phyloP scores from a whole-genome alignment of 2,113 vertebrate genomes.

The Loxodonta africana region DNA sequence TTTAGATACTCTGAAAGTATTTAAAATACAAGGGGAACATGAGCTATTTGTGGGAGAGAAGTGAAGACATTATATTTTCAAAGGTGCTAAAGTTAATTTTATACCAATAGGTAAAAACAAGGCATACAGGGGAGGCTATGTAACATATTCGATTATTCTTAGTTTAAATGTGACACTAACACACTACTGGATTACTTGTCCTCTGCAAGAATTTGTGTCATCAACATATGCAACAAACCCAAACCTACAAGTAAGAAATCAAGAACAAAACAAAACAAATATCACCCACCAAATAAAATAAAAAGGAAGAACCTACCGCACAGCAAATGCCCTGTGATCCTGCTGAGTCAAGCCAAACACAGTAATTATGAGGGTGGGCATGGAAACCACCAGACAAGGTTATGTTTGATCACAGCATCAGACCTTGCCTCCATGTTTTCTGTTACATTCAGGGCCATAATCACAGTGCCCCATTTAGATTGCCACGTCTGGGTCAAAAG shows the following conservation, averaged over 20 bases:
- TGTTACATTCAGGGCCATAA: conserved; percentile 81
- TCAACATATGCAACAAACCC: not conserved
- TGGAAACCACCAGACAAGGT: conserved; percentile 66
- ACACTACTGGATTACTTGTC: not conserved
- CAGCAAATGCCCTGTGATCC: conserved; percentile 9
- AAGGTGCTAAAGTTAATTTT: conserved; percentile 62
- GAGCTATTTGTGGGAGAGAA: not conserved
- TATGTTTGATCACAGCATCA: conserved; percentile 71
- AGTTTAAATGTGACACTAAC: not conserved
- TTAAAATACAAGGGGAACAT: not conserved
- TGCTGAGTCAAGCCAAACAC: conserved; percentile 36
- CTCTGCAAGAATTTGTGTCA: not conserved
- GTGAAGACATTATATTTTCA: not conserved
- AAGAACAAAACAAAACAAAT: conserved; percentile 1
- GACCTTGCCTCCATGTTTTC: conserved; percentile 77
- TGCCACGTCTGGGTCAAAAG: conserved; percentile 86
- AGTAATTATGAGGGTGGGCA: conserved; percentile 69
- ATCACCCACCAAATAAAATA: not conserved
- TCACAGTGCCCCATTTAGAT: conserved; percentile 84
- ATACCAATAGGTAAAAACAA: not conserved
- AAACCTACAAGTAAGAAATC: not conserved
- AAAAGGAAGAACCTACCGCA: not conserved
- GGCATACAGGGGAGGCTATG: not conserved
- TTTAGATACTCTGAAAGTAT: conserved; percentile 47
- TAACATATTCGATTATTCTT: not conserved